phyloP scores from a whole-genome alignment of 2,888 invertebrate genomes.

The Hoplodrina blanda region DNA sequence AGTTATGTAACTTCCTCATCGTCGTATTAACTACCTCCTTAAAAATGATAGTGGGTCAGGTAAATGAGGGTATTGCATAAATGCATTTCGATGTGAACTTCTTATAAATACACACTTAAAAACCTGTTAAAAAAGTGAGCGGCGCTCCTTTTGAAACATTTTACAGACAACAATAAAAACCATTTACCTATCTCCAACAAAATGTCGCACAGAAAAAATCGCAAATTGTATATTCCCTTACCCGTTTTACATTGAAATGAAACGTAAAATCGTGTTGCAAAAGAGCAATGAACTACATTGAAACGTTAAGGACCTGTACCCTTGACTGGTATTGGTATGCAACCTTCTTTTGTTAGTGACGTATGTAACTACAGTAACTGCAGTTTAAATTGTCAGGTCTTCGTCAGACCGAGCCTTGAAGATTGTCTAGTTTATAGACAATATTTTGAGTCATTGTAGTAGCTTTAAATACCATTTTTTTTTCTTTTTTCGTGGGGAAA shows the following conservation, averaged over 20 bases:
- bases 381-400: not conserved
- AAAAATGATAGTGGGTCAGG: slow-evolving; percentile 12
- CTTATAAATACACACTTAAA: not conserved
- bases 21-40: not conserved
- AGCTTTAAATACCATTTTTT: too few species aligned
- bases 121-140: slow-evolving; percentile 14
- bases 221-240: slow-evolving; percentile 1
- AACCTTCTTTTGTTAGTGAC: slow-evolving; percentile 23
- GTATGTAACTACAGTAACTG: too few species aligned
- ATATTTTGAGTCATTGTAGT: slow-evolving; percentile 23
- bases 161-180: not conserved
- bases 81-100: not conserved
- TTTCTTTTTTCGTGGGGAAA: too few species aligned
- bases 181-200: not conserved
- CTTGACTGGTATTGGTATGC: slow-evolving; percentile 15
- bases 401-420: slow-evolving; percentile 16
- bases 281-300: slow-evolving; percentile 46
- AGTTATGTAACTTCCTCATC: slow-evolving; percentile 9
- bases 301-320: slow-evolving; percentile 8
- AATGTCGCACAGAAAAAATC: not conserved
- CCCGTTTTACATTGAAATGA: not conserved
- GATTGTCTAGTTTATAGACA: not conserved
- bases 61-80: slow-evolving; percentile 19
- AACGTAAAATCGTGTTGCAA: not conserved
- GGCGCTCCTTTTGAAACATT: slow-evolving; percentile 2